Evolutionary conservation across 2,113 vertebrate genomes (phyloP).

Genomic region (Bucco capensis): DNA sequence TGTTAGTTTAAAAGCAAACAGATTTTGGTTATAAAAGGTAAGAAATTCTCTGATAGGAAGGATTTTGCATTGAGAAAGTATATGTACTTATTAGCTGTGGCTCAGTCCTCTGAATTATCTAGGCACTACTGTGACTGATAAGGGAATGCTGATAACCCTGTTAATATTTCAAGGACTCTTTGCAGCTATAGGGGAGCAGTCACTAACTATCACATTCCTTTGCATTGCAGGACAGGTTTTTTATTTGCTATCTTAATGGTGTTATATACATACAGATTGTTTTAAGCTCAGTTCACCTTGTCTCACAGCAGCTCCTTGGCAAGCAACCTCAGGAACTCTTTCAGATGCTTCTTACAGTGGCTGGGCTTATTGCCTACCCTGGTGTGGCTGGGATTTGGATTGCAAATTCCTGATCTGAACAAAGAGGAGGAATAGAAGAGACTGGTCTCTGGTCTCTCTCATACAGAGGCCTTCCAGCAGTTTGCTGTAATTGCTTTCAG

Average conservation of each 20-base stretch:
- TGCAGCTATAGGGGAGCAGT: neutral
- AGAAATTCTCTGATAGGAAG: neutral
- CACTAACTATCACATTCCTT: slow-evolving; percentile 12
- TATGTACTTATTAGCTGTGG: neutral
- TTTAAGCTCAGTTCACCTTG: neutral
- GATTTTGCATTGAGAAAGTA: neutral
- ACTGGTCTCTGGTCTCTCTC: slow-evolving; percentile 1
- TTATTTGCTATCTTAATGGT: slow-evolving; percentile 31
- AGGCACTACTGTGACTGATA: slow-evolving; percentile 23
- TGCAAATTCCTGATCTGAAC: slow-evolving; percentile 45
- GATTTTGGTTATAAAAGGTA: neutral
- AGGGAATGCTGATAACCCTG: slow-evolving; percentile 50
- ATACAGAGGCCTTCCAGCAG: neutral
- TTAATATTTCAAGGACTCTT: slow-evolving; percentile 60
- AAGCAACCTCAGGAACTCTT: neutral
- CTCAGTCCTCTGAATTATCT: slow-evolving; percentile 25
- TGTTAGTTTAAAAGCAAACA: neutral
- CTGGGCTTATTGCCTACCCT: slow-evolving; percentile 21
- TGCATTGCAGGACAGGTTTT: slow-evolving; percentile 24
- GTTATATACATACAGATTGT: neutral
- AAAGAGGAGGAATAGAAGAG: slow-evolving; percentile 26
- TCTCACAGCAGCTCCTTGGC: neutral
- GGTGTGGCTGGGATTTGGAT: slow-evolving; percentile 39
- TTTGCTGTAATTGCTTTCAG: neutral
- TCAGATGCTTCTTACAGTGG: slow-evolving; percentile 3